Percentiles rank a stretch among this genome's conserved stretches.
Conservation (phyloP, 1,140 invertebrate species). For the Drosophila sulfurigaster region DNA sequence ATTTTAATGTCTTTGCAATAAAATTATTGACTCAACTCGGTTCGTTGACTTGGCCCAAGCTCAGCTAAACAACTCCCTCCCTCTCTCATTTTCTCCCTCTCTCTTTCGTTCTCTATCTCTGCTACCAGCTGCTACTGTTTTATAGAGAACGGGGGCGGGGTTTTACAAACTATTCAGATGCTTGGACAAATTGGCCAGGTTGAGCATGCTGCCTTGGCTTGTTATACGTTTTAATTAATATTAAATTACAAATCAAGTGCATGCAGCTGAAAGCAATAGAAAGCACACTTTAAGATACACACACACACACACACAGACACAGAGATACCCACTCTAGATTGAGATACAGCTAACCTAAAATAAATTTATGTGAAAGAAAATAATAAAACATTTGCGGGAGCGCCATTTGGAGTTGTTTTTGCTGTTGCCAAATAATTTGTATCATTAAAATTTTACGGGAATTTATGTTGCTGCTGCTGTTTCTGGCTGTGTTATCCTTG, state of each 20-base stretch:
- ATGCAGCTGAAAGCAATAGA: conserved; percentile 27
- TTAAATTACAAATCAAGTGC: conserved; percentile 66
- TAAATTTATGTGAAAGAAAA: conserved; percentile 46
- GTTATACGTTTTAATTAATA: conserved; percentile 61
- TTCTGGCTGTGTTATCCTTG: conserved; percentile 4
- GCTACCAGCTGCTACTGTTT: conserved; percentile 1
- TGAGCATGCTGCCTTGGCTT: conserved; percentile 1
- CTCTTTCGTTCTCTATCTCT: background rate
- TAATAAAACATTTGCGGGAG: conserved; percentile 50
- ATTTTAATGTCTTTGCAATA: conserved; percentile 59
- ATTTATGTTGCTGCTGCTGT: conserved; percentile 42
- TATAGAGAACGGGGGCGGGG: no score
- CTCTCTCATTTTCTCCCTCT: background rate
- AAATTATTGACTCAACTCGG: conserved; percentile 58
- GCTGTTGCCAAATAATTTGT: conserved; percentile 66
- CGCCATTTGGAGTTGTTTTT: conserved; percentile 28
- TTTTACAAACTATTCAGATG: conserved; percentile 18
- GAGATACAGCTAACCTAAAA: conserved; percentile 9
- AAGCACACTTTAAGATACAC: background rate
- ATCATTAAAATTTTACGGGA: conserved; percentile 76
- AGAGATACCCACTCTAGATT: background rate
- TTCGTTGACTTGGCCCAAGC: conserved; percentile 48
- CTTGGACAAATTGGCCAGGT: conserved; percentile 6
- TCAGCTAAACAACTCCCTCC: background rate
- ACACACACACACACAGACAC: conserved; percentile 5